phyloP scores from a whole-genome alignment of 2,888 invertebrate species.

The Neoaliturus tenellus region DNA sequence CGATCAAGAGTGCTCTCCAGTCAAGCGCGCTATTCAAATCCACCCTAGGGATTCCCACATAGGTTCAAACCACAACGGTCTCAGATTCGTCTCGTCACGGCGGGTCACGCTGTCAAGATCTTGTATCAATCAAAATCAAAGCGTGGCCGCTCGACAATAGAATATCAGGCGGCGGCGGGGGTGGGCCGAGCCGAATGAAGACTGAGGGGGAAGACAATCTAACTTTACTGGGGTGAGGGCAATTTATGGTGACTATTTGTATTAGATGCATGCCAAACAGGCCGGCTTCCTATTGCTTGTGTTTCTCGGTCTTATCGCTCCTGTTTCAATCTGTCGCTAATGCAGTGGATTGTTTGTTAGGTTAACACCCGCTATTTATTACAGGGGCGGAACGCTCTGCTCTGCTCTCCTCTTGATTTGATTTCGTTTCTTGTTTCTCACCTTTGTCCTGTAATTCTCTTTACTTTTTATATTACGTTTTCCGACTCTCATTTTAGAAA shows the following conservation, averaged over 20 bases:
- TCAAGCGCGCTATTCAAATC: not conserved
- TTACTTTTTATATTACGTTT: too few species aligned
- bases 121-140: slow-evolving; percentile 41
- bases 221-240: slow-evolving; percentile 50
- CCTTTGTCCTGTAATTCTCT: too few species aligned
- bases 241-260: slow-evolving; percentile 56
- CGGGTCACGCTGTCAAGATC: not conserved
- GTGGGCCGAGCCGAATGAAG: not conserved
- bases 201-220: slow-evolving; percentile 54
- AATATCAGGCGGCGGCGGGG: not conserved
- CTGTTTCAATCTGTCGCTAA: slow-evolving; percentile 30
- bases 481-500: too few species aligned
- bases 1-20: too few species aligned
- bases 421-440: too few species aligned
- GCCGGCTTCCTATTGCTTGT: slow-evolving; percentile 22
- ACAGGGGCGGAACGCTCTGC: not conserved
- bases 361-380: slow-evolving; percentile 28
- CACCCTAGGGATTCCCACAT: not conserved
- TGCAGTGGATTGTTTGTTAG: slow-evolving; percentile 8
- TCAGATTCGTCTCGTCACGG: not conserved
- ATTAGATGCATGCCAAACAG: slow-evolving; percentile 57
- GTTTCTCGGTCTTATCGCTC: not conserved
- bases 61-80: not conserved
- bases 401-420: not conserved
- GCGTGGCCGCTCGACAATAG: slow-evolving; percentile 10